These are phyloP conservation scores for Brachyptera putata DNA, from an alignment of 2,888 invertebrate species.

Conservation along the genomic window DNA sequence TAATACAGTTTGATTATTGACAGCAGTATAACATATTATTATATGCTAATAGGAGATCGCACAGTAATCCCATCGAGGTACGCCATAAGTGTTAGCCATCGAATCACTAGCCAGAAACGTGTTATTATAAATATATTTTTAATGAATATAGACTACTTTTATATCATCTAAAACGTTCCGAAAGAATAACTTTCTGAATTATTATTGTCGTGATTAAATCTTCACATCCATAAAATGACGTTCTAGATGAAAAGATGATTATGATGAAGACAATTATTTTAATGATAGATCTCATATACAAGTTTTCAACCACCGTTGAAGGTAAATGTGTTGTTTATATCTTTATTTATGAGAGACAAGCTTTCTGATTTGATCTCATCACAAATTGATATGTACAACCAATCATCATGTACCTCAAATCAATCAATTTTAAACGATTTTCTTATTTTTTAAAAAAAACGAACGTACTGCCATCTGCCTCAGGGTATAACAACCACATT, in stretches of 20 bases:
- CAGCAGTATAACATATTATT: neutral
- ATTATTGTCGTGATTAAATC: slow-evolving; percentile 14
- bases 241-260: slow-evolving; percentile 20
- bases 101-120: neutral
- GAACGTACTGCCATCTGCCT: too few species aligned
- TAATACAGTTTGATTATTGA: slow-evolving; percentile 4
- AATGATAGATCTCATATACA: slow-evolving; percentile 17
- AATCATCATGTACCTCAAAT: slow-evolving; percentile 8
- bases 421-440: slow-evolving; percentile 21
- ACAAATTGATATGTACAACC: slow-evolving; percentile 11
- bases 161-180: neutral
- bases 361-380: slow-evolving; percentile 2
- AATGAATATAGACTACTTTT: slow-evolving; percentile 14
- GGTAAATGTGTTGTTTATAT: slow-evolving; percentile 8
- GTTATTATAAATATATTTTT: neutral
- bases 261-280: slow-evolving; percentile 23
- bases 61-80: neutral
- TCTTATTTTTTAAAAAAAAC: neutral
- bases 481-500: too few species aligned
- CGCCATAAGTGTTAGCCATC: neutral
- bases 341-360: slow-evolving; percentile 19
- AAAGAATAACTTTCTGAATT: neutral
- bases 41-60: neutral
- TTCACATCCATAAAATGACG: slow-evolving; percentile 10
- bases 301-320: neutral